Base-by-base conservation (phyloP, 2,113 vertebrate genomes). In the Cyprinodon brontotheroides region DNA sequence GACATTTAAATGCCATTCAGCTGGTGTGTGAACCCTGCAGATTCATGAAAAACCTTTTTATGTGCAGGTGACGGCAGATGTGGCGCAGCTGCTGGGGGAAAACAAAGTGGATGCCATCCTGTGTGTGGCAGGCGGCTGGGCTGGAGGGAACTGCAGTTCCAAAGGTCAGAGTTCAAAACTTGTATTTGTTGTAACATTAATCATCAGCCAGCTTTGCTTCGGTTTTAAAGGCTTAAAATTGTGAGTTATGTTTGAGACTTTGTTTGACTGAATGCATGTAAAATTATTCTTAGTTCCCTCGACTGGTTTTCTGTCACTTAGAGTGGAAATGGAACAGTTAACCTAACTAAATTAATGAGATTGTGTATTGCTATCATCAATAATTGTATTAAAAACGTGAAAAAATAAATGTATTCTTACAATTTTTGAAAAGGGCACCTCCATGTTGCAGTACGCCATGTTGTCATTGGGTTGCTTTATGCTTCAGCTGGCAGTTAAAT, bases 121-220 rank as follows among this genome's bases (percentile, higher is more conserved):
- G 39, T 99, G 98, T 41, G 96, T 98, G 43, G 98, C 98, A 0
- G 98, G 98, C 79, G 98, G 98, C 86, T 99, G 98, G 98, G 98
- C 97, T 0, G 98, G 97, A 78, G 98, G 97, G 89, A 98, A 91
- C 4, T 97, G 96, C 77, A 95, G 95, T 84, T 96, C 96, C 61
- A 98, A 97, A 92, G 96, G 98, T 99, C 74, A 82, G 86, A 69
- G 60, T 68, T 80, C 14, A 82, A 64, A 22, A 40, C 0, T 61
- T 71, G 43, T 80, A 67, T 86, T 83, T 85, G 79, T 71, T 37
- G 38, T 41, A 5, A 66, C 61, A 79, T 84, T 70, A 87, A 89
- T 85, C 63, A 84, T 86, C 75, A 80, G 1, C 70, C 69, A 47
- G 11, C 41, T 53, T 37, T 62, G 40, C 39, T 43, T 45, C 37